Base-by-base conservation (phyloP, 2,888 invertebrate genomes). In the Drepanosiphum platanoidis region DNA sequence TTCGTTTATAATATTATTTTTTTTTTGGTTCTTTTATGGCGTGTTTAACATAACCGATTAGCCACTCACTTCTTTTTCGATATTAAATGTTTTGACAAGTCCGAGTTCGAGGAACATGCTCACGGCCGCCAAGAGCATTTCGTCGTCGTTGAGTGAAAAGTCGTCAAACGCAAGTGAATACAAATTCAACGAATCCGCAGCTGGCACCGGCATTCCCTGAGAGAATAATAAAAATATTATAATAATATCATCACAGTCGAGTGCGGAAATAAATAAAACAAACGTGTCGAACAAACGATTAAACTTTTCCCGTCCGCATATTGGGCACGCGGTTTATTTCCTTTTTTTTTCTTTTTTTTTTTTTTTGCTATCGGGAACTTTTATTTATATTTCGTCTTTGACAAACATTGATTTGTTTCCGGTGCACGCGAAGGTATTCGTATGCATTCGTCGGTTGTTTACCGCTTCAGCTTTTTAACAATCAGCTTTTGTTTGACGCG, bases 71-170 rank as follows among this genome's bases (percentile, higher is more conserved):
- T 90, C 90, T 87, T 89, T 89, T 78, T 91, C 91, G 86, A 91
- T 91, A 87, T 90, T 90, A 88, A 91, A 91, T 71, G 89, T 89
- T 86, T 90, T 89, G 72, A 91, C 89, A 27, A 92, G 89, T 18
- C 91, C 91, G 27, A 91, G 89, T 87, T 91, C 91, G 22, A 89
- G 88, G 88, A 91, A 91, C 89, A 91, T 91, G 72, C 90, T 88
- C n/a, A 91, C 89, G 3, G 90, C 89, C 2, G 91, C 91, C 68
- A 91, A 86, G 46, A 91, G 88, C 91, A 91, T 91, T 88, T 91
- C 89, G 87, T 91, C 91, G 27, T 89, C 89, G 72, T 89, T 88
- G 74, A 91, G 88, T 7, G 90, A 90, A 88, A 91, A 91, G 88
- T 92, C 91, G 87, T 91, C 91, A 88, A 91, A 92, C 13, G 89